Evolutionary conservation across 2,113 vertebrate genomes (phyloP), one percentile per base, ranked within the genome.

Genomic region (Muntiacus muntjak): DNA sequence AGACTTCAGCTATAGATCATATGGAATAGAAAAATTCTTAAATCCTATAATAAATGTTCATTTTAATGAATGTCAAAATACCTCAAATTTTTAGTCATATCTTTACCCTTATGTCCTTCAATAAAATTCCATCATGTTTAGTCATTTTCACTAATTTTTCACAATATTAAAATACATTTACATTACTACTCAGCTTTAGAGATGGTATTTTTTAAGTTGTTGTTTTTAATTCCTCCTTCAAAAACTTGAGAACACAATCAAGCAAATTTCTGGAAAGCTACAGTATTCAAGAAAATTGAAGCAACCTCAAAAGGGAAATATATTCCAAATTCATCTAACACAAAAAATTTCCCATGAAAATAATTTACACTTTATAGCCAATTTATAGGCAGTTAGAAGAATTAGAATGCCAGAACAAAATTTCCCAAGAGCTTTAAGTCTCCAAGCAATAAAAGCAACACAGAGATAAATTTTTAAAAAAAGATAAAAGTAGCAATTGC

Each of bases 391-490:
- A 23, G 15, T 60, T 5, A 71, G 60, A 88, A 91, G 40, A 83
- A 93, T 79, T 3, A 87, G 84, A 94, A 96, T 50, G 78, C 21
- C 36, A 58, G 84, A 85, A 91, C n/a, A 90, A 93, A 96, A 81
- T 85, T 36, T 89, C 83, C 90, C 85, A 88, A 78, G 84, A 55
- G 87, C 50, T 62, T 74, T 86, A 86, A 84, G 50, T 92, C 94
- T 97, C 94, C 55, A 88, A 97, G 94, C 82, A 95, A 91, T 85
- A 95, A 91, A 82, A 91, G 76, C 85, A 94, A 93, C 54, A 91
- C 16, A 96, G 36, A 87, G 62, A 83, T 50, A 45, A 71, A 86
- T 45, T 43, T 10, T 13, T 13, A 82, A 45, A 40, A 88, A 93
- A 54, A 5, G 43, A 10, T 78, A 36, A 36, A 45, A 55, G 78